Base-by-base conservation (phyloP, 2,888 invertebrate genomes). In the Xanthorhoe spadicearia region DNA sequence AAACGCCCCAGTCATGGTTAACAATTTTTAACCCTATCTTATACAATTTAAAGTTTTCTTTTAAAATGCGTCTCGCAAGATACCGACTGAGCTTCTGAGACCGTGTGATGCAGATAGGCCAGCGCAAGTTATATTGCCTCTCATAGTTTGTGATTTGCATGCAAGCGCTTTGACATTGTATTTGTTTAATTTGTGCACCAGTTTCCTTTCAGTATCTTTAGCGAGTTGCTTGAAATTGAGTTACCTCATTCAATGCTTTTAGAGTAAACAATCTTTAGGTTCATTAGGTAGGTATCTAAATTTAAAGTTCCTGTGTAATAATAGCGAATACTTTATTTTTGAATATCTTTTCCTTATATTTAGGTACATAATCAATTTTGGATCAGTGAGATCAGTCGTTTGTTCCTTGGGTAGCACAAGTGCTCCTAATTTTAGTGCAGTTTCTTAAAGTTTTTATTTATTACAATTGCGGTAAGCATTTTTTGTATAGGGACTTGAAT, bases 71-170 rank as follows among this genome's bases (percentile, higher is more conserved):
- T 18, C 18, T 5, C 10, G 9, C n/a, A 10, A 50, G 10, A 49
- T 49, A 49, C 18, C 49, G 18, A 10, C 49, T 5, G 18, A 19
- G 49, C 49, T 18, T 18, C 19, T 18, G 49, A 50, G 49, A 50
- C 49, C 49, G 17, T 50, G 49, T 13, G 38, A 50, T 50, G 18
- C 49, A 17, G 19, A 50, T 19, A 18, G 17, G 10, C 49, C 18
- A 50, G 49, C 10, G 18, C 10, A 50, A 50, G 18, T 50, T 50
- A 50, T 50, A 50, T 50, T 50, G 49, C 18, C 1, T 18, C 18
- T 49, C 7, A 17, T 49, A 18, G 17, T 50, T 8, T 19, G 49
- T 19, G 19, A 50, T 19, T 17, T 50, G 9, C 17, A 19, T 50
- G 9, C 17, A 19, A 9, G 18, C 10, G 49, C 7, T 50, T 18